phyloP scores from a whole-genome alignment of 2,888 invertebrate species.

The Gymnosoma rotundatum region DNA sequence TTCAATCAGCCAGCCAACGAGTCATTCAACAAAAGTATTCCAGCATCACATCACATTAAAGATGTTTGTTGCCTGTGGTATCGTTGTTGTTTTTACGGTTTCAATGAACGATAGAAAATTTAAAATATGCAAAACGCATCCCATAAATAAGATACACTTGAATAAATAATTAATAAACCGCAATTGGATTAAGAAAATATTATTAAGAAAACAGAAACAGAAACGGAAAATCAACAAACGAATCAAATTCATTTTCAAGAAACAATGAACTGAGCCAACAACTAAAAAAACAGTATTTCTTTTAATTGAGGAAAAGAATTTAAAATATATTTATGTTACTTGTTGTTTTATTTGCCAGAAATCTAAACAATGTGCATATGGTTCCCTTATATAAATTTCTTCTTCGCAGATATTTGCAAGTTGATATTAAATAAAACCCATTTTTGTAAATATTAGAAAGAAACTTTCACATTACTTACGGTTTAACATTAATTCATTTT shows the following conservation, averaged over 20 bases:
- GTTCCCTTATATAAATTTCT: background rate
- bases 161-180: slow-evolving; percentile 67
- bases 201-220: slow-evolving; percentile 28
- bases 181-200: slow-evolving; percentile 61
- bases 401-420: too few species aligned
- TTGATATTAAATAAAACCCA: too few species aligned
- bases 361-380: background rate
- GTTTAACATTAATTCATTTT: too few species aligned
- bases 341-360: background rate
- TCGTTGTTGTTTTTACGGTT: slow-evolving; percentile 48
- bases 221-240: slow-evolving; percentile 16
- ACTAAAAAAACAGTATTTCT: background rate
- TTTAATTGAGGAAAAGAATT: slow-evolving; percentile 61
- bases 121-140: slow-evolving; percentile 63
- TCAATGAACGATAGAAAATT: slow-evolving; percentile 67
- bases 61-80: slow-evolving; percentile 5
- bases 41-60: slow-evolving; percentile 29
- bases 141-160: slow-evolving; percentile 55
- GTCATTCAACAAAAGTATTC: slow-evolving; percentile 30
- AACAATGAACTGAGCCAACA: slow-evolving; percentile 18
- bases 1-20: slow-evolving; percentile 41
- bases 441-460: too few species aligned
- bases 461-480: too few species aligned
- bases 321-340: slow-evolving; percentile 11
- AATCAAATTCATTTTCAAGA: slow-evolving; percentile 42